Percentiles rank a stretch among this genome's conserved stretches.
Evolutionary conservation across 2,113 vertebrate genomes (phyloP).

Genomic region (Aptenodytes forsteri): DNA sequence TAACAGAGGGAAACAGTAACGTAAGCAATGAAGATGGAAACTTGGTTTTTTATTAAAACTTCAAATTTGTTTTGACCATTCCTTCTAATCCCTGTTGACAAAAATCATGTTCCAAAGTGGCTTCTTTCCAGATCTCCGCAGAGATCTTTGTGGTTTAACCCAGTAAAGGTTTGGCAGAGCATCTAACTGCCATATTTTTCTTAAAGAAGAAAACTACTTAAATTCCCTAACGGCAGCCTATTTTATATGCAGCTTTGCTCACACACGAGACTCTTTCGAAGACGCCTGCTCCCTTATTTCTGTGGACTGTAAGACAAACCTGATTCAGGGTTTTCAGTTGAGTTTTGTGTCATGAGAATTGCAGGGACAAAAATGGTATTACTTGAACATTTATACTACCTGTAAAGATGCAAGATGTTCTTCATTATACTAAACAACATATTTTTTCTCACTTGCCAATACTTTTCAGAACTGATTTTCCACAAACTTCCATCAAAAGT

Average conservation of each 20-base stretch:
- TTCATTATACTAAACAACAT: not conserved
- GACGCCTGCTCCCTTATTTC: not conserved
- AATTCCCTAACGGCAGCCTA: not conserved
- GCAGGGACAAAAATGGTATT: not conserved
- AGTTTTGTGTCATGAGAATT: not conserved
- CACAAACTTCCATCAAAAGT: not conserved
- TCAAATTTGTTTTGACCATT: slow-evolving; percentile 5
- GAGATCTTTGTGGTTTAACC: not conserved
- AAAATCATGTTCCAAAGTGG: not conserved
- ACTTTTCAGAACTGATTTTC: not conserved
- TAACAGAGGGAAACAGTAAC: not conserved
- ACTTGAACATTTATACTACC: not conserved
- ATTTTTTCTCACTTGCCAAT: not conserved
- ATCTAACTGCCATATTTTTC: not conserved
- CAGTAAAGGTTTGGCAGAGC: not conserved
- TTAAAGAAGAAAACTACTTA: not conserved
- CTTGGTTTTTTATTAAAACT: slow-evolving; percentile 5
- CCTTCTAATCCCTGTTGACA: not conserved
- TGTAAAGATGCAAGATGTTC: not conserved
- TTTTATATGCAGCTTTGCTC: not conserved
- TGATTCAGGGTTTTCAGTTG: not conserved
- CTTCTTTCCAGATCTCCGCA: not conserved
- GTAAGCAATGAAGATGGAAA: not conserved
- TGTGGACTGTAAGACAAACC: not conserved
- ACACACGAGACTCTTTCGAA: not conserved